Conservation (phyloP, 1,140 invertebrate species). For the Bombyx mandarina region DNA sequence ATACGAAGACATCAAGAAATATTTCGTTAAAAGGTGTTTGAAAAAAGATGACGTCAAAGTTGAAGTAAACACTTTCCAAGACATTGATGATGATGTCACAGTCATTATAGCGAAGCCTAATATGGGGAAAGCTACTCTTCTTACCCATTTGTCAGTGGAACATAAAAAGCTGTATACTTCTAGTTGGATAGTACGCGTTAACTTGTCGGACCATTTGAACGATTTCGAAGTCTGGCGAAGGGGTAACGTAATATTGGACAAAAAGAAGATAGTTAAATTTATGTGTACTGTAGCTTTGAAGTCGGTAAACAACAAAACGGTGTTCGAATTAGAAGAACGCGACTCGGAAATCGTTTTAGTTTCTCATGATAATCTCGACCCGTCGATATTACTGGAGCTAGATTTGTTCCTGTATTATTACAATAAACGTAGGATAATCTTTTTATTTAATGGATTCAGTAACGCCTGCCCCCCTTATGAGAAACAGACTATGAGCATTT, state of each 20-base stretch:
- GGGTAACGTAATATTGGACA: background rate
- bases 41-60: conserved; percentile 1
- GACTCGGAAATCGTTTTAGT: conserved; percentile 1
- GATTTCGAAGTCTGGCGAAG: conserved; percentile 9
- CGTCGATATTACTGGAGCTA: conserved; percentile 10
- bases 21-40: conserved; percentile 9
- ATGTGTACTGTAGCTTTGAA: conserved; percentile 10
- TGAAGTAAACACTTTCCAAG: conserved; percentile 9
- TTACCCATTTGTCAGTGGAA: conserved; percentile 14
- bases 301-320: conserved; percentile 2
- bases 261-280: conserved; percentile 5
- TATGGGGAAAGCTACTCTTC: conserved; percentile 15
- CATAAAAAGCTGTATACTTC: conserved; percentile 11
- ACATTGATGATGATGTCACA: conserved; percentile 11
- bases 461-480: conserved; percentile 11
- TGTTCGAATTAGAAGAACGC: background rate
- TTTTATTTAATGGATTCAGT: conserved; percentile 19
- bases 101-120: conserved; percentile 10
- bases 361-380: background rate
- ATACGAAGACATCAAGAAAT: conserved; percentile 14
- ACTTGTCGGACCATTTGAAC: conserved; percentile 6
- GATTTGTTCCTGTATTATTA: conserved; percentile 14
- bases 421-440: conserved; percentile 13
- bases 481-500: conserved; percentile 10
- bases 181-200: conserved; percentile 10